phyloP scores from a whole-genome alignment of 2,797 vertebrate genomes.

The Nyctalus aviator region DNA sequence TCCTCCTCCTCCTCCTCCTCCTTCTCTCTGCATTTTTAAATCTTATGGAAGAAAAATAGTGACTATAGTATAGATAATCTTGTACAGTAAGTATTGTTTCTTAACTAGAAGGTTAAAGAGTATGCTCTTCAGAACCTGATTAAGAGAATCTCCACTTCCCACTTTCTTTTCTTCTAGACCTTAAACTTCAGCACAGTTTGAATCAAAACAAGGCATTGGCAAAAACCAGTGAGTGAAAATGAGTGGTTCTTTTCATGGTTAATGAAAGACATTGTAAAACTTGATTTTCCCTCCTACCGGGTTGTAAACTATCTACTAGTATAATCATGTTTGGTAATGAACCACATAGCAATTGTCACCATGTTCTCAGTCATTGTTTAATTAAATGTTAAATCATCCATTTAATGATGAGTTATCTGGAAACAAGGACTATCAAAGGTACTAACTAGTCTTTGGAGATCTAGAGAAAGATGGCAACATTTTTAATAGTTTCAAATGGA shows the following conservation, averaged over 20 bases:
- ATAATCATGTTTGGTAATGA: neutral
- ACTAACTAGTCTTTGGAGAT: neutral
- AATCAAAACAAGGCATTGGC: neutral
- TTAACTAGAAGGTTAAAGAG: neutral
- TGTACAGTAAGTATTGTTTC: neutral
- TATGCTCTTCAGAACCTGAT: neutral
- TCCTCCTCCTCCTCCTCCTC: no score
- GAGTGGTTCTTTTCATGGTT: neutral
- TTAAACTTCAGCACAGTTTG: neutral
- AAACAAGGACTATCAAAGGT: neutral
- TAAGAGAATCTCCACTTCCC: neutral
- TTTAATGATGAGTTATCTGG: neutral
- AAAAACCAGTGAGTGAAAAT: neutral
- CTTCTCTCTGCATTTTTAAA: neutral
- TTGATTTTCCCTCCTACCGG: neutral
- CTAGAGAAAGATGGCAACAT: neutral
- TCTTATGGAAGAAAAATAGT: neutral
- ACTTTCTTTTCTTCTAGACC: neutral
- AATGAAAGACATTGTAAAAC: neutral
- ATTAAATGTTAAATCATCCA: neutral
- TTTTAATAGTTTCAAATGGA: constrained; percentile 50
- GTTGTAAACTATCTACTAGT: no score
- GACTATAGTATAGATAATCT: neutral
- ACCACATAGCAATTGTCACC: neutral
- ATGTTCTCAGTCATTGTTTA: neutral